Evolutionary conservation across 2,888 invertebrate species (phyloP), one percentile per base, ranked within the genome.

Genomic region (Xestia c-nigrum): DNA sequence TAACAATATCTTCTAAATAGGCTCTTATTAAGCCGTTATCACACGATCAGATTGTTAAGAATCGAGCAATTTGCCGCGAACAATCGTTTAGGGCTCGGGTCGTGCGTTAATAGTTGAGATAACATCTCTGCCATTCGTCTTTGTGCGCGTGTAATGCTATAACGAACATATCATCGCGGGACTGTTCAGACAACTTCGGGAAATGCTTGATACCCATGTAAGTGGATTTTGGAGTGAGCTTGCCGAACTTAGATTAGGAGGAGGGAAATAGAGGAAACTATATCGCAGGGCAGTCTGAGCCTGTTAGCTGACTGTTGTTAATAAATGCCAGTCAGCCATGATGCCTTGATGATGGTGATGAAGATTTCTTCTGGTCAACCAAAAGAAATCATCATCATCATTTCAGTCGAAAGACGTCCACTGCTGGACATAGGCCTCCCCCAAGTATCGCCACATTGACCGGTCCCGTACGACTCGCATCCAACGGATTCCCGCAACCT

Each of bases 11-110:
- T 71, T 73, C 80, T 73, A 81, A 85, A 88, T 64, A 79, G 82
- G 69, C 80, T 78, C 80, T 74, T 85, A 85, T 85, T 89, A 85
- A 75, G 85, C 70, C 75, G 82, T 84, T 89, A 90, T 88, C 88
- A 85, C 64, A 78, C 78, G 83, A 84, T 84, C 84, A 61, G 83
- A 86, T 88, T 85, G 88, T 87, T 80, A 83, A 85, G 57, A 81
- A 78, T 79, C 89, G 83, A 85, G 86, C 87, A 89, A 90, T 91
- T 91, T 88, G 86, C 80, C 72, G 86, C 81, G 85, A 85, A 89
- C 87, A 90, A 89, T 84, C 85, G 86, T 76, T 75, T 55, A 31
- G 77, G 68, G 55, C 73, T 65, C 69, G 86, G 83, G 76, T 79
- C 84, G 82, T 59, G 80, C 84, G 84, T 74, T 89, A 87, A 87